These are phyloP conservation scores for Garra rufa DNA, from an alignment of 2,113 vertebrate species.

Conservation along the genomic window DNA sequence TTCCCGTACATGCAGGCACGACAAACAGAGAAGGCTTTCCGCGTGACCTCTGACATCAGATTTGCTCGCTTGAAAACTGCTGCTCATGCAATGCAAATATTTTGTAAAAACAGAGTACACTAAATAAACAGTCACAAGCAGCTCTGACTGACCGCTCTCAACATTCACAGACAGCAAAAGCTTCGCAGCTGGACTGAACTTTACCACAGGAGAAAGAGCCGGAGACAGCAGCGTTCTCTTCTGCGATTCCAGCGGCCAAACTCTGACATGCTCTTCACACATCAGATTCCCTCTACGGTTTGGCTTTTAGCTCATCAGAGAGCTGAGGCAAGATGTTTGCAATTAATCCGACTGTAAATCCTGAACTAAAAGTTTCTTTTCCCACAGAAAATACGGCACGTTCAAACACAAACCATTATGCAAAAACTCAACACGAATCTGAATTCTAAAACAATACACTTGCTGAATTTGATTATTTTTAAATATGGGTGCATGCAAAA, in stretches of 20 bases:
- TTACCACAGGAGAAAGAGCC: slow-evolving; percentile 32
- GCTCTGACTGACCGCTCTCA: background rate
- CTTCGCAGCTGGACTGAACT: slow-evolving; percentile 32
- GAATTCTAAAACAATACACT: background rate
- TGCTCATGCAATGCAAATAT: background rate
- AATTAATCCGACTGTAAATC: slow-evolving; percentile 11
- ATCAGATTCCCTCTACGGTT: background rate
- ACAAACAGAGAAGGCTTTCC: background rate
- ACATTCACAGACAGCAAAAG: slow-evolving; percentile 26
- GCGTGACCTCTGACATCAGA: slow-evolving; percentile 19
- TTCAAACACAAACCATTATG: background rate
- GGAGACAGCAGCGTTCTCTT: slow-evolving; percentile 35
- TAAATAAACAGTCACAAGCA: background rate
- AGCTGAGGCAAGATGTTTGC: background rate
- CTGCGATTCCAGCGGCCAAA: slow-evolving; percentile 25
- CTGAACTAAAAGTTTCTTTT: too few species aligned
- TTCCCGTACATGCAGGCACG: background rate
- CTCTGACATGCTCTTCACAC: slow-evolving; percentile 10
- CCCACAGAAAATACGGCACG: background rate
- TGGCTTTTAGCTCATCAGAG: background rate
- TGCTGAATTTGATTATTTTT: background rate
- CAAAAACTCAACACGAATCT: background rate
- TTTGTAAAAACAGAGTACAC: background rate
- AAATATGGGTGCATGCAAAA: background rate
- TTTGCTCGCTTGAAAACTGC: background rate